phyloP scores from a whole-genome alignment of 1,140 invertebrate genomes.

The Marisa cornuarietis region DNA sequence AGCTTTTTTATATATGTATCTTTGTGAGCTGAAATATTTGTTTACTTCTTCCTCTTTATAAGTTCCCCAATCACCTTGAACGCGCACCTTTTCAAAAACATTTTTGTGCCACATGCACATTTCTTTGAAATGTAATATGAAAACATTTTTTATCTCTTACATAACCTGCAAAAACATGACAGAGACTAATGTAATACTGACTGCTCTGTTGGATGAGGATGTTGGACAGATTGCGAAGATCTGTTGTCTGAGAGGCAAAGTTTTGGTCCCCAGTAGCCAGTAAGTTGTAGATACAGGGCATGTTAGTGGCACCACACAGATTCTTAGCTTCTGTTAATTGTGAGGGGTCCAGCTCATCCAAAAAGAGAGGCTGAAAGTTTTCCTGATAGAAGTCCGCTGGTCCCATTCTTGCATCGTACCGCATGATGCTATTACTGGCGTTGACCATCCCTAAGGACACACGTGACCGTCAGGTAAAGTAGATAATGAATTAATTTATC shows the following conservation, averaged over 20 bases:
- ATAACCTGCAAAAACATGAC: too few species aligned
- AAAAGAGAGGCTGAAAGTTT: constrained; percentile 34
- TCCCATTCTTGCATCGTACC: constrained; percentile 22
- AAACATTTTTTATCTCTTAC: too few species aligned
- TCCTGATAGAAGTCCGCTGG: constrained; percentile 26
- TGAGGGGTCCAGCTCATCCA: constrained; percentile 29
- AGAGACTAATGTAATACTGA: not conserved
- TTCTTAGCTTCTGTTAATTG: constrained; percentile 9
- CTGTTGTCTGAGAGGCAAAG: constrained; percentile 27
- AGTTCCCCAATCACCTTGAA: too few species aligned
- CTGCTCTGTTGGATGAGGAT: not conserved
- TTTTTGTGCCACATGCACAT: too few species aligned
- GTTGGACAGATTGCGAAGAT: not conserved
- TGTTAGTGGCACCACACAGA: constrained; percentile 29
- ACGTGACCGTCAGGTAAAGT: too few species aligned
- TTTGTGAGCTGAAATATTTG: too few species aligned
- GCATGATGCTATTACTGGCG: constrained; percentile 26
- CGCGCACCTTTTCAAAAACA: too few species aligned
- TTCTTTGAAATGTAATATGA: too few species aligned
- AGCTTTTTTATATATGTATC: too few species aligned
- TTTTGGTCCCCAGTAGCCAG: constrained; percentile 35
- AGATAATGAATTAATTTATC: too few species aligned
- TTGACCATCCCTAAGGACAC: constrained; percentile 28
- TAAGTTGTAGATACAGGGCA: constrained; percentile 37
- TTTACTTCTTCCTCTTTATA: too few species aligned